Percentiles rank a stretch among this genome's conserved stretches.
Conservation (phyloP, 2,888 invertebrate species). For the Melanostoma scalare region DNA sequence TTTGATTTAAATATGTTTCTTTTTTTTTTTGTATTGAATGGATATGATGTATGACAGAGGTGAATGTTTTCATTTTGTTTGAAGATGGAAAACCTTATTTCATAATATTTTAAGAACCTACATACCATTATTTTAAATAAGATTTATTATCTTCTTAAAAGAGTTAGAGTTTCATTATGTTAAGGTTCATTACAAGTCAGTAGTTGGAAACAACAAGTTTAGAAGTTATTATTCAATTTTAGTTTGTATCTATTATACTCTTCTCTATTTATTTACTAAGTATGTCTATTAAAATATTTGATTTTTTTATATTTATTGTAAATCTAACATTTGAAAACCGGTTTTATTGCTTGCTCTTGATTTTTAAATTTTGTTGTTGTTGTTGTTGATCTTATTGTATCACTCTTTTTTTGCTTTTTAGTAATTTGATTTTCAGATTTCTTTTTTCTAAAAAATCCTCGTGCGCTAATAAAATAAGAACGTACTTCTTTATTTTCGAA, state of each 20-base stretch:
- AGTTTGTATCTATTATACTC: constrained; percentile 28
- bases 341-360: constrained; percentile 70
- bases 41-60: constrained; percentile 63
- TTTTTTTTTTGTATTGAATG: constrained; percentile 44
- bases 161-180: constrained; percentile 21
- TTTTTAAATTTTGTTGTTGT: constrained; percentile 60
- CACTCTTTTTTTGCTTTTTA: constrained; percentile 53
- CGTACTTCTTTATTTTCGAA: constrained; percentile 19
- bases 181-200: constrained; percentile 33
- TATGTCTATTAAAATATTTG: constrained; percentile 31
- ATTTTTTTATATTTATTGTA: constrained; percentile 43
- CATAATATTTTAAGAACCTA: constrained; percentile 23
- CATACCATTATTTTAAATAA: constrained; percentile 9
- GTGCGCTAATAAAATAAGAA: constrained; percentile 70
- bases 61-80: constrained; percentile 56
- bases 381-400: constrained; percentile 68
- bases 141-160: constrained; percentile 2
- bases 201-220: constrained; percentile 34
- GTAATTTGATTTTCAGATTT: constrained; percentile 22
- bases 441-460: constrained; percentile 66
- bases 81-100: background rate
- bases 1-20: constrained; percentile 42
- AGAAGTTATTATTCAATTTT: constrained; percentile 37
- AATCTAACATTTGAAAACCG: constrained; percentile 61
- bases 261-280: constrained; percentile 27